Base-by-base conservation (phyloP, 2,888 invertebrate species). In the Meta bourneti region DNA sequence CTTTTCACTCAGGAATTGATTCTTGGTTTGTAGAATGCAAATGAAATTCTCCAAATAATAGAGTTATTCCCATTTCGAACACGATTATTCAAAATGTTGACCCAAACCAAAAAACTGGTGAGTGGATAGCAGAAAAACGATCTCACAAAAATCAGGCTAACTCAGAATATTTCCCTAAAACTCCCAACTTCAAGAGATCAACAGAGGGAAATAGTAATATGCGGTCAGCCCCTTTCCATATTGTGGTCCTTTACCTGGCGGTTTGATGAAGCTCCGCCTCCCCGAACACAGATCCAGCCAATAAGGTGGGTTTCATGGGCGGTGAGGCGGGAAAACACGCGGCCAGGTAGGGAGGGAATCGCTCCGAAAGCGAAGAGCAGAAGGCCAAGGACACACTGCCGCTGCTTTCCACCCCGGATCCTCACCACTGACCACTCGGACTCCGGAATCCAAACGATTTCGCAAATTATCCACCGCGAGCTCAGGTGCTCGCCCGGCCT, bases 231-330 rank as follows among this genome's bases (percentile, higher is more conserved):
- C 89, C 54, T 61, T 61, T 16, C 51, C 34, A 61, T 51, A 70
- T 34, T 70, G 83, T 71, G 78, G 91, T 75, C 91, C 87, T 77
- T 91, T 87, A 91, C 91, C 91, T 91, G 91, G 81, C 77, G 78
- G 79, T 69, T 34, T 11, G 72, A 20, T 9, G 11, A 86, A 85
- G 82, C 91, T 61, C 87, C 91, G 83, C 91, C 90, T 74, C 82
- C 74, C 72, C 7, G 70, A 20, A 78, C 82, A 82, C 51, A 9
- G 70, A 48, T 51, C 81, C 72, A 82, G 70, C 83, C 87, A 91
- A 91, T 87, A 70, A 72, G 82, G 82, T 70, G 87, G 52, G 49
- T 19, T 16, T n/a, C 69, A 69, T 4, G 81, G 79, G 79, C 49
- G 51, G 74, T 6, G 13, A 81, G 89, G 89, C 89, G 89, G 90